Evolutionary conservation across 2,797 vertebrate genomes (phyloP).

Genomic region (Bufotes viridis): DNA sequence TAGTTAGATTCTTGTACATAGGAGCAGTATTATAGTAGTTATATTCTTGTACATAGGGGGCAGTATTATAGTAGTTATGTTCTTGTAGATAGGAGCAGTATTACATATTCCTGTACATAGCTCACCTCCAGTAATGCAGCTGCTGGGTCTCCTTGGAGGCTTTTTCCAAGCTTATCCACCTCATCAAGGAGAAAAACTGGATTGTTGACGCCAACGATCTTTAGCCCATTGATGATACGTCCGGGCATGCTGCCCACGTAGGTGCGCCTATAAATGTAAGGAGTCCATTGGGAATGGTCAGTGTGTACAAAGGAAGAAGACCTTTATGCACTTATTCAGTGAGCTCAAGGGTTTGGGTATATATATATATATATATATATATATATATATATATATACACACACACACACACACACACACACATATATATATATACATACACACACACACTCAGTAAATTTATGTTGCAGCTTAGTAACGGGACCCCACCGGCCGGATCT

Average conservation of each 20-base stretch:
- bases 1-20: neutral
- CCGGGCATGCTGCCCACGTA: constrained; percentile 98
- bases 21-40: neutral
- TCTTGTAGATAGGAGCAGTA: too few relatives aligned
- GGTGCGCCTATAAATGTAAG: constrained; percentile 80
- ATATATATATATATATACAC: too few relatives aligned
- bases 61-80: neutral
- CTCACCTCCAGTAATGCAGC: constrained; percentile 94
- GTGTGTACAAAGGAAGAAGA: too few relatives aligned
- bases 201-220: constrained; percentile 92
- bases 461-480: neutral
- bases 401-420: too few relatives aligned
- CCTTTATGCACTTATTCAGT: too few relatives aligned
- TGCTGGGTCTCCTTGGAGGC: constrained; percentile 94
- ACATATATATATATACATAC: neutral
- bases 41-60: neutral
- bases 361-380: too few relatives aligned
- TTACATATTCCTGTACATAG: neutral
- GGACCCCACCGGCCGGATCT: neutral
- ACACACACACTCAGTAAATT: neutral
- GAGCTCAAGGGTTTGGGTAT: too few relatives aligned
- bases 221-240: constrained; percentile 94
- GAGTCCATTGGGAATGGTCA: neutral
- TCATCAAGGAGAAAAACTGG: constrained; percentile 96
- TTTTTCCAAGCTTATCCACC: constrained; percentile 96